Evolutionary conservation across 2,888 invertebrate genomes (phyloP).

Genomic region (Parnassius smintheus): DNA sequence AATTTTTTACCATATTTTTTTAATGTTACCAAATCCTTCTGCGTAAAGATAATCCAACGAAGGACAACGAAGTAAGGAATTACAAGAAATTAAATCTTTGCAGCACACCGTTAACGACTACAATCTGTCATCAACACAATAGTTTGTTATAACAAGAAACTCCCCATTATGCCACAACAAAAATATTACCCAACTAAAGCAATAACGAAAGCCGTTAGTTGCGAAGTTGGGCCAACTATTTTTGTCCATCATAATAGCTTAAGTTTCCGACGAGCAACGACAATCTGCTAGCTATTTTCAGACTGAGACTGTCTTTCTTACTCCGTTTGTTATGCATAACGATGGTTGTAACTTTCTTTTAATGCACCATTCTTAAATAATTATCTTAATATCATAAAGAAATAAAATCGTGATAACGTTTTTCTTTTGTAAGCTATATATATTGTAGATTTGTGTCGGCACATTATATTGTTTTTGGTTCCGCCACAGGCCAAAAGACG

Average conservation of each 20-base stretch:
- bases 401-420: constrained; percentile 15
- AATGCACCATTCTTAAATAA: constrained; percentile 23
- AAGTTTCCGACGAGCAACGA: constrained; percentile 57
- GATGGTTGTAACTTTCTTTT: constrained; percentile 26
- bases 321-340: constrained; percentile 37
- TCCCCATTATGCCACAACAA: constrained; percentile 59
- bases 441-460: too few relatives aligned
- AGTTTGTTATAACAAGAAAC: constrained; percentile 63
- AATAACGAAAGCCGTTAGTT: constrained; percentile 73
- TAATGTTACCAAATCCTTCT: too few relatives aligned
- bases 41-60: too few relatives aligned
- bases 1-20: too few relatives aligned
- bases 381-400: constrained; percentile 19
- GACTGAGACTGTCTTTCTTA: constrained; percentile 44
- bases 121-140: constrained; percentile 58
- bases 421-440: not conserved
- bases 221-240: constrained; percentile 68
- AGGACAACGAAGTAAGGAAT: constrained; percentile 8
- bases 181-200: constrained; percentile 77
- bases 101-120: constrained; percentile 33
- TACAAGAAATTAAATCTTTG: constrained; percentile 22
- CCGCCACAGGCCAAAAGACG: too few relatives aligned
- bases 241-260: constrained; percentile 75
- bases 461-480: too few relatives aligned
- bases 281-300: constrained; percentile 59